Evolutionary conservation across 2,797 vertebrate species (phyloP).

Genomic region (Clarias pachynema): DNA sequence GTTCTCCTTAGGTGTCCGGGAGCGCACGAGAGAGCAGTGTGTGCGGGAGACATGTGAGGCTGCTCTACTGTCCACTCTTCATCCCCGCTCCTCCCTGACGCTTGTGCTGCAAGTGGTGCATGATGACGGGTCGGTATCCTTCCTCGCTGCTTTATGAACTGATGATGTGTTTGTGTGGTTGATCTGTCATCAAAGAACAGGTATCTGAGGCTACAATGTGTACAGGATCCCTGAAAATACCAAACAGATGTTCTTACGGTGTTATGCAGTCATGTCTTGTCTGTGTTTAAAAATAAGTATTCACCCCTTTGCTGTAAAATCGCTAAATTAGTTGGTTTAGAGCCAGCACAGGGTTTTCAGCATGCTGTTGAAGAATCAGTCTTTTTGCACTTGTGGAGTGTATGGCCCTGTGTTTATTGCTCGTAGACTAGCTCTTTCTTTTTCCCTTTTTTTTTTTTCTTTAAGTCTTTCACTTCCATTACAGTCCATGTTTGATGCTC

Average conservation of each 20-base stretch:
- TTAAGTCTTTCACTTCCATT: not conserved
- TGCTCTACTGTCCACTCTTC: conserved; percentile 77
- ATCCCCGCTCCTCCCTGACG: conserved; percentile 88
- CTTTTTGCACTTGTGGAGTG: not conserved
- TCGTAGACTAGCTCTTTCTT: not conserved
- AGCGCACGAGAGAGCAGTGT: conserved; percentile 83
- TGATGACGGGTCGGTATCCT: conserved; percentile 91
- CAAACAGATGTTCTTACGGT: not conserved
- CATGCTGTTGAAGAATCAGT: not conserved
- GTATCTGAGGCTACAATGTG: not conserved
- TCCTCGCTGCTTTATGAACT: not conserved
- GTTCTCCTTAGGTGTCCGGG: conserved; percentile 75
- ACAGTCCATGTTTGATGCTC: not conserved
- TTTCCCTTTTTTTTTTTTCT: not conserved
- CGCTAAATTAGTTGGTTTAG: not conserved
- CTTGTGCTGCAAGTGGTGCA: conserved; percentile 86
- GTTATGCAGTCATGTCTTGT: too few relatives aligned
- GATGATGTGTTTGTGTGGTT: not conserved
- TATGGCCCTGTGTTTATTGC: not conserved
- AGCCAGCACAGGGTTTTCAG: not conserved
- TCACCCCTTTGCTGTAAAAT: not conserved
- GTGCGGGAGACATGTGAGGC: conserved; percentile 86
- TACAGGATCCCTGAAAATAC: not conserved
- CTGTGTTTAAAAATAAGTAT: not conserved
- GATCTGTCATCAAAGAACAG: not conserved